Conservation (phyloP, 2,888 invertebrate genomes). For the Patella depressa region DNA sequence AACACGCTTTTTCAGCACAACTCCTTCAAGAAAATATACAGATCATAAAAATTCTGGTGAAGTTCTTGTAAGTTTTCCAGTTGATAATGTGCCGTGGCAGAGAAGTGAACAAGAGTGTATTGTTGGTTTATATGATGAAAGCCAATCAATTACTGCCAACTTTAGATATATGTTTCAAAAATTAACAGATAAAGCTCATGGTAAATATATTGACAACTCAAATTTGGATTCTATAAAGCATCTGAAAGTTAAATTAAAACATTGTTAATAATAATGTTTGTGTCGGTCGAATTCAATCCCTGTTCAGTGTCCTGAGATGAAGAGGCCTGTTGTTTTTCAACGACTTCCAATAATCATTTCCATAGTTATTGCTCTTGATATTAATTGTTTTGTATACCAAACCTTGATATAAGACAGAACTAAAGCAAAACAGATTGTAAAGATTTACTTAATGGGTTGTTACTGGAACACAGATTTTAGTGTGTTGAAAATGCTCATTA, state of each 20-base stretch:
- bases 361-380: no score
- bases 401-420: no score
- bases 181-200: constrained; percentile 71
- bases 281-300: no score
- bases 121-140: constrained; percentile 41
- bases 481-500: constrained; percentile 5
- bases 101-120: constrained; percentile 44
- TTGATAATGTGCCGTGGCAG: constrained; percentile 47
- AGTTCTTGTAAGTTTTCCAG: constrained; percentile 72
- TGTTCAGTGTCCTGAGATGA: no score
- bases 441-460: no score
- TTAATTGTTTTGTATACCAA: no score
- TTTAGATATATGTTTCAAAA: constrained; percentile 75
- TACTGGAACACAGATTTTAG: neutral
- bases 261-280: no score
- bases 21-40: constrained; percentile 71
- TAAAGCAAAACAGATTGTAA: neutral
- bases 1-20: constrained; percentile 61
- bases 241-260: no score
- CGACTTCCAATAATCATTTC: no score
- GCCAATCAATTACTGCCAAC: constrained; percentile 33
- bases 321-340: no score
- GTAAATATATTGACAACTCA: constrained; percentile 37
- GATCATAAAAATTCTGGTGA: constrained; percentile 76
- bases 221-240: no score